Evolutionary conservation across 1,140 invertebrate genomes (phyloP).

Genomic region (Drusus annulatus): DNA sequence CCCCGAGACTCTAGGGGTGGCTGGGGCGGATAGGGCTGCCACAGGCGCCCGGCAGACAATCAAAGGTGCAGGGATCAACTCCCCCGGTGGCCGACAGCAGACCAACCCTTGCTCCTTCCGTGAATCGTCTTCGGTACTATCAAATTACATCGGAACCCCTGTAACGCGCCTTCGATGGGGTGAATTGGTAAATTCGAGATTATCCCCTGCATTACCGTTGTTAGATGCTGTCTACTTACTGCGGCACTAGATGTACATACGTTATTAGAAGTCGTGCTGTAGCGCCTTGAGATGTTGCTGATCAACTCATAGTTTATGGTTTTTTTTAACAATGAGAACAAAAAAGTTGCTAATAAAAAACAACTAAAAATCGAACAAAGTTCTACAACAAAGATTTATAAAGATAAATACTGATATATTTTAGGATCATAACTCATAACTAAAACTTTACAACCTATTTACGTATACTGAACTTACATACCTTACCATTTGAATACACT

Average conservation of each 20-base stretch:
- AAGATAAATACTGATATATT: too few species aligned
- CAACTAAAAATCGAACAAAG: too few species aligned
- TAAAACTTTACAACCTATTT: too few species aligned
- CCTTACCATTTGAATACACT: too few species aligned
- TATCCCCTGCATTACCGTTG: slow-evolving; percentile 15
- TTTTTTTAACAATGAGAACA: too few species aligned
- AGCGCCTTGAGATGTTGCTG: too few species aligned
- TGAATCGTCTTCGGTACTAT: slow-evolving; percentile 21
- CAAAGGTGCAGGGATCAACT: slow-evolving; percentile 32
- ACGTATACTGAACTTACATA: too few species aligned
- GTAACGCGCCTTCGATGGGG: background rate
- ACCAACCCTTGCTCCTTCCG: slow-evolving; percentile 12
- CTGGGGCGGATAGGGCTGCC: too few species aligned
- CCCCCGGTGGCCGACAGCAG: background rate
- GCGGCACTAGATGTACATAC: background rate
- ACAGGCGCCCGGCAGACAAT: background rate
- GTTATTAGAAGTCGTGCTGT: background rate
- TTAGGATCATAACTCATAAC: too few species aligned
- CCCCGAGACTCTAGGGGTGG: background rate
- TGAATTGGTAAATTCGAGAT: slow-evolving; percentile 18
- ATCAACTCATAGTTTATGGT: too few species aligned
- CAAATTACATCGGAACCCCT: slow-evolving; percentile 27
- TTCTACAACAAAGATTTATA: too few species aligned
- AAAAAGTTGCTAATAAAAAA: too few species aligned
- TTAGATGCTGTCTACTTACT: background rate